Base-by-base conservation (phyloP, 2,113 vertebrate genomes). In the Rhipidura dahli region DNA sequence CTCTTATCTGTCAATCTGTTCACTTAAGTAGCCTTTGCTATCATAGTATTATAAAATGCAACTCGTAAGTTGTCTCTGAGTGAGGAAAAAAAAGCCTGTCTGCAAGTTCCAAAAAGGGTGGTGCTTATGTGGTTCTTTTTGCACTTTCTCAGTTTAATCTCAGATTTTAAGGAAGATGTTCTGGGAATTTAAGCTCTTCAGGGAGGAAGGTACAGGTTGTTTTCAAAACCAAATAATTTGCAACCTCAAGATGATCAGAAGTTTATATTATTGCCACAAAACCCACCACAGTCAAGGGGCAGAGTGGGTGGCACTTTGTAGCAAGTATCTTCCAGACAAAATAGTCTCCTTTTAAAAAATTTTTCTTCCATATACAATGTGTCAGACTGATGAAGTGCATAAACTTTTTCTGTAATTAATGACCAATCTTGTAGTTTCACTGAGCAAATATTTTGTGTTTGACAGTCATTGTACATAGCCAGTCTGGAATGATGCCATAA, bases 1-100 rank as follows among this genome's bases (percentile, higher is more conserved):
- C 50, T 90, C 44, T 66, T 88, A 61, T 89, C 90, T 86, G 71
- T 86, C 83, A 92, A 51, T 94, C 85, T 91, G 39, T 73, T 56
- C 76, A 59, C 31, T 90, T 87, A 72, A 92, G 68, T 61, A 54
- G 33, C 65, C 40, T 86, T 53, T 83, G 37, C 75, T 79, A 19
- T 70, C 16, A 39, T 76, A 82, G 56, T 65, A 31, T 56, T 84
- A 28, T 51, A 85, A 85, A 91, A 92, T 53, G 39, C 0, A 0
- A 42, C 57, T 72, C 59, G 21, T 8, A 89, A 61, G 69, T 80
- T 49, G 27, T 40, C 28, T 96, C 44, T 53, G 45, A 79, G 19
- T 61, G 23, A n/a, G 22, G 9, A 2, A 37, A 60, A 11, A 56
- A 50, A 23, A 3, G 15, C 17, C 9, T 7, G 7, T 35, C 35